Evolutionary conservation across 2,113 vertebrate genomes (phyloP), one percentile per base, ranked within the genome.

Genomic region (Cricetomys ansorgei): DNA sequence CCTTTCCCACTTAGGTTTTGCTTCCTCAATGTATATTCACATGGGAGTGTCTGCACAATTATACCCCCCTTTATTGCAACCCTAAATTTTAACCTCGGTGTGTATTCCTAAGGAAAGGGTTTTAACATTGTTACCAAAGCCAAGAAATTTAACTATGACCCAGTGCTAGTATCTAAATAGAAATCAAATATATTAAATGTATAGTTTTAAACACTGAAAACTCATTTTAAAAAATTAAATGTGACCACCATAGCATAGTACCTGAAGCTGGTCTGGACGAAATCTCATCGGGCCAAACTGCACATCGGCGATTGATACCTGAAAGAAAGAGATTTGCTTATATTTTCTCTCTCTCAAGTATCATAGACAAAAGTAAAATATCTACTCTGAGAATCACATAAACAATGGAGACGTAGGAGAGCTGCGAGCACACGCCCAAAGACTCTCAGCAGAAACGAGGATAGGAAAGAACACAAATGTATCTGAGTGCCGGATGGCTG

Each of bases 261-360:
- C 99, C 99, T 99, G 99, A 99, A 99, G 99, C 96, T 99, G 99
- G 98, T 99, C 99, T 98, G 99, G 99, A 98, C 99, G 99, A 98
- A 99, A 99, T 99, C 99, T 99, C 99, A 99, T 99, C 98, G 99
- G 99, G 98, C 99, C 99, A 98, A 99, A 99, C 97, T 99, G 99
- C 98, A 99, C 99, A 97, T 99, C 99, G 94, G 99, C 98, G 97
- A 99, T 98, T 95, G 98, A 97, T 97, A 98, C 99, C 99, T 99
- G 98, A 21, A 98, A 97, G 83, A 98, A 98, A 45, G 97, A 80
- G 95, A 89, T 15, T 3, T 85, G 81, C 75, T 90, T 79, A 90
- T 96, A 93, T 67, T 43, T 67, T 87, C 10, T 76, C 55, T 79
- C 45, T 93, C 59, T 43, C 48, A 88, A 59, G 85, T 50, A 19